A percentile compares a stretch with the other conserved stretches of the same genome.
phyloP scores from a whole-genome alignment of 2,113 vertebrate genomes.

The Chloropsis hardwickii region DNA sequence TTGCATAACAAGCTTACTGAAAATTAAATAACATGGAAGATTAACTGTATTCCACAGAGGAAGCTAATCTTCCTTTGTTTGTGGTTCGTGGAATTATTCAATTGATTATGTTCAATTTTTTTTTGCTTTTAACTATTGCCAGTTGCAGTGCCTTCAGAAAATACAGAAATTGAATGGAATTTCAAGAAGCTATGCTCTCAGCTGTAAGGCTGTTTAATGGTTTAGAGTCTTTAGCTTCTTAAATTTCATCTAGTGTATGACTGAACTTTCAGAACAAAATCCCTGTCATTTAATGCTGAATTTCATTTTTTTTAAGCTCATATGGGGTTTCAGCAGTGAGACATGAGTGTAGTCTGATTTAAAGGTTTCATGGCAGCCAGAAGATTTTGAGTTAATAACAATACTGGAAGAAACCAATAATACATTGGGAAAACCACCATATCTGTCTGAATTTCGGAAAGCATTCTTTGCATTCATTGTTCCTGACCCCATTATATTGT shows the following conservation, averaged over 20 bases:
- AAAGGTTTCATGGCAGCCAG: background rate
- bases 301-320: background rate
- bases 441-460: background rate
- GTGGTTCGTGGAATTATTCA: background rate
- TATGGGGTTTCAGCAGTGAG: background rate
- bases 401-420: background rate
- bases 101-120: background rate
- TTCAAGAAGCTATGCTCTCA: background rate
- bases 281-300: background rate
- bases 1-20: background rate
- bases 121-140: background rate
- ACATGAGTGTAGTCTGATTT: background rate
- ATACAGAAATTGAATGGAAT: background rate
- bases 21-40: background rate
- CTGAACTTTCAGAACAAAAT: background rate
- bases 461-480: background rate
- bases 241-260: background rate
- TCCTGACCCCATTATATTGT: background rate
- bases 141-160: background rate
- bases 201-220: background rate
- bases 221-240: background rate
- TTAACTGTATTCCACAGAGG: background rate
- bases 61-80: background rate
- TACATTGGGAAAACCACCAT: background rate
- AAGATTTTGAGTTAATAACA: background rate